phyloP scores from a whole-genome alignment of 1,140 invertebrate species.

The Metopolophium dirhodum region DNA sequence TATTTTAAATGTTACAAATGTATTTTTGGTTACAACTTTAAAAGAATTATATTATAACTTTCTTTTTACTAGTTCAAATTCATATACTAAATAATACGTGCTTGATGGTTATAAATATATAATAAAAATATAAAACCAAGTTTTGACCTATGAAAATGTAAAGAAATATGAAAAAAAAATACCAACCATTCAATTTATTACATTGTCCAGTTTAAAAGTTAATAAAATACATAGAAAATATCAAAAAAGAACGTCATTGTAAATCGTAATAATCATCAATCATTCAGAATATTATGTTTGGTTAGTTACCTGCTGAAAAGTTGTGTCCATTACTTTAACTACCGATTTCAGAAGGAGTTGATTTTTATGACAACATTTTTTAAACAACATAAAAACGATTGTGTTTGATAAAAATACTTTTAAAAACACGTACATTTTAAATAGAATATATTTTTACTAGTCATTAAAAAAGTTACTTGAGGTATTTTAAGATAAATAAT shows the following conservation, averaged over 20 bases:
- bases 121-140: constrained; percentile 6
- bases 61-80: background rate
- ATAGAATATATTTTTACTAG: no score
- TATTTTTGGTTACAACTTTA: background rate
- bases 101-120: background rate
- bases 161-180: background rate
- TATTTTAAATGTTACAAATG: background rate
- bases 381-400: no score
- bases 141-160: background rate
- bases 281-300: background rate
- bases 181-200: background rate
- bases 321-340: background rate
- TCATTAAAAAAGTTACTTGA: background rate
- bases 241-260: background rate
- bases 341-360: background rate
- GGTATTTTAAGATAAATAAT: background rate
- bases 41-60: constrained; percentile 14
- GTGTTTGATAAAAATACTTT: no score
- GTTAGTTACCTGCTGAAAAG: background rate
- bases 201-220: background rate
- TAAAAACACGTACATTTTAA: no score
- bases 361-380: no score
- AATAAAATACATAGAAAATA: background rate
- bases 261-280: background rate
- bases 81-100: background rate